Conservation (phyloP, 2,888 invertebrate genomes). For the Papilio gigon region DNA sequence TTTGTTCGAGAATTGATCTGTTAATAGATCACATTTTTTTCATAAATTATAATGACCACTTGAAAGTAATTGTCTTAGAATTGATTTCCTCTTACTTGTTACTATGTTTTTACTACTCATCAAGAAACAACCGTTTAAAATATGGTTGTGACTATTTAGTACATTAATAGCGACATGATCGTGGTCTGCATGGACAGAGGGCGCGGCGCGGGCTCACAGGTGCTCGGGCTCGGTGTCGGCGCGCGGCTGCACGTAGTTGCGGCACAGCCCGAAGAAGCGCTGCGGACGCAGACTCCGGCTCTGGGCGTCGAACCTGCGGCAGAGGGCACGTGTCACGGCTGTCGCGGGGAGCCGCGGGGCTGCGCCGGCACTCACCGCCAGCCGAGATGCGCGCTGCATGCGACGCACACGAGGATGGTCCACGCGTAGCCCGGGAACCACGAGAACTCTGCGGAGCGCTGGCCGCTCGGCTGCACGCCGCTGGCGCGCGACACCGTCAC, state of each 20-base stretch:
- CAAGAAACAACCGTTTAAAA: not conserved
- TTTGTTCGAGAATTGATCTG: not conserved
- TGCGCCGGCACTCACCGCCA: conserved; percentile 57
- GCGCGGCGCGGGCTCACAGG: conserved; percentile 36
- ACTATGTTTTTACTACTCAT: too few species aligned
- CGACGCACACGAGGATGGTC: conserved; percentile 65
- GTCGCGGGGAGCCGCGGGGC: conserved; percentile 10
- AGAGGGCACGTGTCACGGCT: not conserved
- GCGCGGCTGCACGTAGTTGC: conserved; percentile 68
- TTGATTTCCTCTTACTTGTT: not conserved
- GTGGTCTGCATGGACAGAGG: too few species aligned
- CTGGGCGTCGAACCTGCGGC: conserved; percentile 66
- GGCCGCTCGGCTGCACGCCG: conserved; percentile 57
- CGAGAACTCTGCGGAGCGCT: conserved; percentile 66
- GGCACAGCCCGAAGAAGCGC: conserved; percentile 73
- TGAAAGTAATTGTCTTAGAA: not conserved
- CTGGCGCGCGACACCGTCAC: conserved; percentile 64
- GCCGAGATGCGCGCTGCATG: conserved; percentile 68
- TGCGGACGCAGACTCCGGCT: conserved; percentile 64
- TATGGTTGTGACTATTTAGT: not conserved
- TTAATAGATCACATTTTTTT: not conserved
- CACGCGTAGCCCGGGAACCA: conserved; percentile 80
- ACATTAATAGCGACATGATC: too few species aligned
- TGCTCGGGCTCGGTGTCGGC: conserved; percentile 43
- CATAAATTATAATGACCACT: too few species aligned